phyloP scores from a whole-genome alignment of 2,888 invertebrate species.

The Molanna angustata region DNA sequence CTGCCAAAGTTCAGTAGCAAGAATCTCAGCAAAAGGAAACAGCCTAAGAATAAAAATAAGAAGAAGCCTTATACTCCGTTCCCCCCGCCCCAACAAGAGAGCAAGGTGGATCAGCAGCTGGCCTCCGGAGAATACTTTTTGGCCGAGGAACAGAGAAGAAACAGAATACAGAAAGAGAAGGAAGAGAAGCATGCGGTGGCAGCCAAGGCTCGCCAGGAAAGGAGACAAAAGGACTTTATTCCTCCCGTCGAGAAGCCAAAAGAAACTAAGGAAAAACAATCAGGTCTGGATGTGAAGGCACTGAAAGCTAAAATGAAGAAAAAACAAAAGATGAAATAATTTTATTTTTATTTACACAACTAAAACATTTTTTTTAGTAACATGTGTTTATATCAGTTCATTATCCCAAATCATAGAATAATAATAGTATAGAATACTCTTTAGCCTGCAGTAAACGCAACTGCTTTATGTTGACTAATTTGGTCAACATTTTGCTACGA shows the following conservation, averaged over 20 bases:
- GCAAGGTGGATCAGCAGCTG: conserved; percentile 90
- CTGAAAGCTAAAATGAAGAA: conserved; percentile 77
- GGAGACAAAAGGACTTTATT: conserved; percentile 75
- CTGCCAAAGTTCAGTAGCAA: conserved; percentile 90
- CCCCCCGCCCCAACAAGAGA: conserved; percentile 90
- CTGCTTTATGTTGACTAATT: no score
- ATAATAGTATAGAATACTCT: no score
- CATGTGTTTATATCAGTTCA: no score
- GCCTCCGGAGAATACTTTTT: conserved; percentile 98
- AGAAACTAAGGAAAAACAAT: conserved; percentile 37
- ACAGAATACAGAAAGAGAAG: conserved; percentile 69
- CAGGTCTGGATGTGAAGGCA: conserved; percentile 62
- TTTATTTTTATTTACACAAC: no score
- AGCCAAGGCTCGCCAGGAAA: conserved; percentile 70
- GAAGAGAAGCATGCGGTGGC: conserved; percentile 75
- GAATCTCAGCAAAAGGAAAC: conserved; percentile 84
- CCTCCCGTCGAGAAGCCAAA: conserved; percentile 67
- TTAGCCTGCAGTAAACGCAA: no score
- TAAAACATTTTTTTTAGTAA: no score
- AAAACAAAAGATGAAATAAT: no score
- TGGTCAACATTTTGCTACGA: no score
- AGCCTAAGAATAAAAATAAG: conserved; percentile 81
- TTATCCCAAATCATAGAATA: no score
- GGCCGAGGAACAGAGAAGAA: conserved; percentile 74
- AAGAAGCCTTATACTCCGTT: conserved; percentile 97